Evolutionary conservation across 2,888 invertebrate species (phyloP), one percentile per base, ranked within the genome.

Genomic region (Laothoe populi): DNA sequence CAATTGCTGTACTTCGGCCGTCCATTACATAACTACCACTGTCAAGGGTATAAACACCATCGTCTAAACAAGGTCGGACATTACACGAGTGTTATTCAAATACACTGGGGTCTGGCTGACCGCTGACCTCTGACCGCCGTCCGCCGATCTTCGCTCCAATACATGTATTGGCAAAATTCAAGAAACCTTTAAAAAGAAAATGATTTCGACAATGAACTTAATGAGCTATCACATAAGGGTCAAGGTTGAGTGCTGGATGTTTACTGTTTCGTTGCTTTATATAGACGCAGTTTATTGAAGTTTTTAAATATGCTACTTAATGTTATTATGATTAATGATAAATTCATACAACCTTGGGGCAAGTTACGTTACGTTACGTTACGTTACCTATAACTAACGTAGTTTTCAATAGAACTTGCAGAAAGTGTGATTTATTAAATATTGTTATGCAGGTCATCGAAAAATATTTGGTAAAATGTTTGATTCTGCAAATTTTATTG

Each of bases 141-240:
- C n/a, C n/a, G n/a, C n/a, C n/a, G n/a, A n/a, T n/a, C n/a, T n/a
- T n/a, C n/a, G n/a, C n/a, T n/a, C n/a, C n/a, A n/a, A n/a, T n/a
- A n/a, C n/a, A n/a, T n/a, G n/a, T n/a, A n/a, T n/a, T n/a, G n/a
- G 19, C 11, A 23, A 49, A 49, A 49, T 49, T 31, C 49, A 49
- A 49, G 31, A 49, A 31, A 49, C 16, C 26, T 31, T 26, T 10
- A 11, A 31, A 35, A 53, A n/a, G 3, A 7, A 31, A 31, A 4
- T 19, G 13, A 11, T 5, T 35, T 11, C 31, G 35, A 35, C 53
- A 53, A 35, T 31, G 53, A 35, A 53, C 48, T 13, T 26, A 53
- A 53, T 19, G 11, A 35, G 11, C 16, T 13, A 11, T 16, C 2
- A 19, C 16, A 31, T 10, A n/a, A 19, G 2, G 16, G 10, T 49